Percentiles rank a stretch among this genome's conserved stretches.
Evolutionary conservation across 1,140 invertebrate species (phyloP).

Genomic region (Drosophila pallidifrons): DNA sequence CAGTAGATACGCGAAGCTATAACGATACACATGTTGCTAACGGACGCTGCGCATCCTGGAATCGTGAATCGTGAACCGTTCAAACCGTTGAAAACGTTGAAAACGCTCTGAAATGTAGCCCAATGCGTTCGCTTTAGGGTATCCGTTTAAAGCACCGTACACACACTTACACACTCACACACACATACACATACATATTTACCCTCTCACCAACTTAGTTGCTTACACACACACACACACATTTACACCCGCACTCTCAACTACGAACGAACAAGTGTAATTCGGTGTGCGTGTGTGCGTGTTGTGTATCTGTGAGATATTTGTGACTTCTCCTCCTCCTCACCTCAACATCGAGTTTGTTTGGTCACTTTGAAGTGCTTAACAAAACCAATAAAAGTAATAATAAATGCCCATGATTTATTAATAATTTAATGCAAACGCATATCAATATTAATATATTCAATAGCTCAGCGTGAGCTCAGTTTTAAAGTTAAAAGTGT

Average conservation of each 20-base stretch:
- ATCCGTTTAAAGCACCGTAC: conserved; percentile 68
- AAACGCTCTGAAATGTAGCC: conserved; percentile 72
- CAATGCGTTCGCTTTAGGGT: conserved; percentile 74
- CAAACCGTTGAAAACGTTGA: conserved; percentile 2
- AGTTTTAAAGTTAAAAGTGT: background rate
- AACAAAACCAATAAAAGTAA: conserved; percentile 38
- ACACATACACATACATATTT: conserved; percentile 17
- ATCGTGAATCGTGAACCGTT: conserved; percentile 7
- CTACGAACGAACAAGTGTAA: conserved; percentile 25
- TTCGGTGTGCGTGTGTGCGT: conserved; percentile 23
- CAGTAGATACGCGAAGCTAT: conserved; percentile 81
- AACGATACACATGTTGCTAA: conserved; percentile 78
- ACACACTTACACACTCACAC: conserved; percentile 40
- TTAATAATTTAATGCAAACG: conserved; percentile 17
- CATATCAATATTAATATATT: conserved; percentile 17
- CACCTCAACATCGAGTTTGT: no score
- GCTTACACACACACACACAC: conserved; percentile 9
- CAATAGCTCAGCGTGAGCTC: background rate
- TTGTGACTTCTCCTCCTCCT: conserved; percentile 14
- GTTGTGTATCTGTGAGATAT: conserved; percentile 24
- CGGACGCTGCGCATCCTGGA: conserved; percentile 46
- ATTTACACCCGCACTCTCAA: no score
- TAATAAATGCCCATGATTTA: conserved; percentile 35
- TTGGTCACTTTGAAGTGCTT: conserved; percentile 21
- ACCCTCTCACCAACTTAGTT: conserved; percentile 4